phyloP scores from a whole-genome alignment of 2,797 vertebrate genomes.

The Sebastes vulpes region DNA sequence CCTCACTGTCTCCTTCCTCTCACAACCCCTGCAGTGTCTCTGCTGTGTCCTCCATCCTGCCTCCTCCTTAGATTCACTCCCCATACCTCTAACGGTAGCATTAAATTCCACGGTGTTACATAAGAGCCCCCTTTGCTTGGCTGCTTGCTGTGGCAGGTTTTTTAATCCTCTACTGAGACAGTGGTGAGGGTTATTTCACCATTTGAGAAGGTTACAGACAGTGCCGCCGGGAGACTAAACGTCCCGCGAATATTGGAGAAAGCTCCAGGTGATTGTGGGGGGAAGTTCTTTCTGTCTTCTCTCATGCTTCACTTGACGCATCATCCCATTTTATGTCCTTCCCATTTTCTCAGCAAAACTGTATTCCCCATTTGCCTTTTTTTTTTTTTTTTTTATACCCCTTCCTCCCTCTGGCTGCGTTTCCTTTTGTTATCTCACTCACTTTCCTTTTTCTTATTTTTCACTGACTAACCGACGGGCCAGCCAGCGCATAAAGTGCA shows the following conservation, averaged over 20 bases:
- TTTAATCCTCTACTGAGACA: constrained; percentile 68
- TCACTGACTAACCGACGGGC: constrained; percentile 5
- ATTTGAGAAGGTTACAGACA: constrained; percentile 31
- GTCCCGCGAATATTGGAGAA: constrained; percentile 35
- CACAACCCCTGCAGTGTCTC: constrained; percentile 3
- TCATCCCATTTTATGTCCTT: constrained; percentile 33
- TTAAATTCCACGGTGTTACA: constrained; percentile 71
- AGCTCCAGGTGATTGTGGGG: constrained; percentile 43
- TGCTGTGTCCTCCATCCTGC: constrained; percentile 17
- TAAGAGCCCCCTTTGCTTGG: constrained; percentile 59
- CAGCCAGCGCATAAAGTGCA: constrained; percentile 8
- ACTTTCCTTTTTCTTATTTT: constrained; percentile 12
- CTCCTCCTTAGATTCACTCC: constrained; percentile 5
- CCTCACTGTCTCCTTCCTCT: constrained; percentile 1
- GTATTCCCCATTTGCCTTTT: constrained; percentile 13
- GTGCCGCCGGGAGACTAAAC: constrained; percentile 13
- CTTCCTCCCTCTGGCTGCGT: constrained; percentile 6
- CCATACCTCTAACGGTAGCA: constrained; percentile 49
- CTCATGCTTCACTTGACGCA: constrained; percentile 26
- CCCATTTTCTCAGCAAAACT: constrained; percentile 17
- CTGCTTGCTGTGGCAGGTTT: constrained; percentile 75
- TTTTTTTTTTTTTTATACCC: not conserved
- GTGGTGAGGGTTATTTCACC: constrained; percentile 53
- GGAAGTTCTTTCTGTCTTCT: constrained; percentile 8
- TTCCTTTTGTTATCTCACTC: constrained; percentile 30